Percentiles rank a stretch among this genome's conserved stretches.
These are phyloP conservation scores for Promerops cafer DNA, from an alignment of 2,113 vertebrate species.

Conservation along the genomic window DNA sequence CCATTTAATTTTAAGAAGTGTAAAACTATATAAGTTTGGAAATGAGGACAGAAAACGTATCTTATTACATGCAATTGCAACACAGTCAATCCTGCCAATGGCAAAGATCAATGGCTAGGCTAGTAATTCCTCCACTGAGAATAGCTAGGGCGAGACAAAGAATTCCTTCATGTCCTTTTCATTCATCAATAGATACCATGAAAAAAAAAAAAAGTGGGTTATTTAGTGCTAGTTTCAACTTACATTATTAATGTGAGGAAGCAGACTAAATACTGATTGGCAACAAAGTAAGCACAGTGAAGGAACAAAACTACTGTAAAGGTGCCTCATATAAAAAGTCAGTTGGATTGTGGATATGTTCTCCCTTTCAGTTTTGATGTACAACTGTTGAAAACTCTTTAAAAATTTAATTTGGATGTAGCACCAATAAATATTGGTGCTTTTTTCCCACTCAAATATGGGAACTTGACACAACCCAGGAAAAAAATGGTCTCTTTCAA, in stretches of 20 bases:
- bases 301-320: background rate
- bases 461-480: background rate
- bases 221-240: background rate
- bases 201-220: background rate
- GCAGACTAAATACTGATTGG: background rate
- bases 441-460: background rate
- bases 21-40: background rate
- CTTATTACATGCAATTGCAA: background rate
- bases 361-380: background rate
- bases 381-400: background rate
- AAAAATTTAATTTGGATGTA: background rate
- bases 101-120: background rate
- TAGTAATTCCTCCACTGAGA: constrained; percentile 3
- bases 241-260: background rate
- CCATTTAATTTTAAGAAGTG: background rate
- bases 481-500: background rate
- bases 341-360: background rate
- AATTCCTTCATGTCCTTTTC: background rate
- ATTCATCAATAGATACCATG: background rate
- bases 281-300: background rate
- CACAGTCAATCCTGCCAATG: background rate
- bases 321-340: background rate
- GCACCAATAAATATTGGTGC: background rate
- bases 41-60: background rate
- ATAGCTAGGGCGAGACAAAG: background rate